phyloP scores from a whole-genome alignment of 1,140 invertebrate genomes.

The Leptinotarsa texana region DNA sequence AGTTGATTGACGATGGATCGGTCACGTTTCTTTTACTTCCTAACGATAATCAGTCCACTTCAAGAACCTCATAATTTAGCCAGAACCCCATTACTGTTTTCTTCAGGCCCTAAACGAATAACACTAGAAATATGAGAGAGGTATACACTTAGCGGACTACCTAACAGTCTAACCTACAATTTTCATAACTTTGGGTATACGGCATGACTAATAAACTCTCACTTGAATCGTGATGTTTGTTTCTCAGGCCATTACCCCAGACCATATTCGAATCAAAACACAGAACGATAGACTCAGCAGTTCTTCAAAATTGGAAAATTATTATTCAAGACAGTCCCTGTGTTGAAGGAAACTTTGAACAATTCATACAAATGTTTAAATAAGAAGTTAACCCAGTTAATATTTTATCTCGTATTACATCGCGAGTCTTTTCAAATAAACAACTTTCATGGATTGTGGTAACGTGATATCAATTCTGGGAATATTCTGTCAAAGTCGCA shows the following conservation, averaged over 20 bases:
- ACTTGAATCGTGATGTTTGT: not conserved
- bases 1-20: no score
- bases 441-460: not conserved
- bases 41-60: no score
- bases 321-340: not conserved
- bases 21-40: no score
- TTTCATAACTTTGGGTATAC: no score
- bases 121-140: no score
- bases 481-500: not conserved
- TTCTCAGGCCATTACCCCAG: not conserved
- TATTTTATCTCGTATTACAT: not conserved
- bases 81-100: no score
- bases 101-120: no score
- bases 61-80: no score
- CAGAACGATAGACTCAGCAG: not conserved
- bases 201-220: not conserved
- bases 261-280: not conserved
- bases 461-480: constrained; percentile 1
- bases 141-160: no score
- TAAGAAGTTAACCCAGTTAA: constrained; percentile 3
- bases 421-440: not conserved
- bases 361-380: not conserved
- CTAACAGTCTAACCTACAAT: no score
- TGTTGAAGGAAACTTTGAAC: constrained; percentile 5
- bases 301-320: not conserved